Evolutionary conservation across 2,888 invertebrate genomes (phyloP), one percentile per base, ranked within the genome.

Genomic region (Cryptocheilus praepositus): DNA sequence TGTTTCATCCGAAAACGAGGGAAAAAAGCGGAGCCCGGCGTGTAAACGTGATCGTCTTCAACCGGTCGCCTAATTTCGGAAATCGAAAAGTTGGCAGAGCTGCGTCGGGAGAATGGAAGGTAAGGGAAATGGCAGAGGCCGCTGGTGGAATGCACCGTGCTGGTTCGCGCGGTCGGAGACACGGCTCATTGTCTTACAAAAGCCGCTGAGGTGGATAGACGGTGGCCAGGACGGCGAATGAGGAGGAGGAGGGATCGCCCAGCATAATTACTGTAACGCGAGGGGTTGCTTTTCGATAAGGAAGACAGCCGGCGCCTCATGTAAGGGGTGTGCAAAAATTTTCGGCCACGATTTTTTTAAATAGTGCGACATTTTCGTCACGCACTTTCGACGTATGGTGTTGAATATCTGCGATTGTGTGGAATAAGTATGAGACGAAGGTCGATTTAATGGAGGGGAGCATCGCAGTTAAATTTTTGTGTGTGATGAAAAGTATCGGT

Each of bases 61-160:
- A 59, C 63, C 61, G 60, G 58, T 64, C 65, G 77, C 74, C 80
- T 82, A 86, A 86, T 86, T 84, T 76, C 69, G 76, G 78, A 58
- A 80, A 86, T 86, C 85, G 85, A 83, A 84, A 85, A 85, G 84
- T 84, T 84, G 84, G 84, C 85, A 80, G 79, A 73, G 77, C 75
- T 73, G 36, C 3, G 36, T 69, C 51, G 45, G 68, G 79, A 77
- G 76, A 81, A 83, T 82, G 84, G 81, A 82, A 84, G 59, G 55
- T n/a, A 62, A 44, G 66, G 67, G 49, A 52, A 19, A 52, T 45
- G 59, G 43, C 70, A 64, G 55, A 62, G 64, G 62, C 54, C 63
- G 69, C 62, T 11, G 36, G 63, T 73, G 69, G 76, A 74, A 74
- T 73, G 71, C 67, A 67, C 76, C 63, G 72, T 64, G 69, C 49